Base-by-base conservation (phyloP, 2,888 invertebrate species). In the Ametastegia equiseti region DNA sequence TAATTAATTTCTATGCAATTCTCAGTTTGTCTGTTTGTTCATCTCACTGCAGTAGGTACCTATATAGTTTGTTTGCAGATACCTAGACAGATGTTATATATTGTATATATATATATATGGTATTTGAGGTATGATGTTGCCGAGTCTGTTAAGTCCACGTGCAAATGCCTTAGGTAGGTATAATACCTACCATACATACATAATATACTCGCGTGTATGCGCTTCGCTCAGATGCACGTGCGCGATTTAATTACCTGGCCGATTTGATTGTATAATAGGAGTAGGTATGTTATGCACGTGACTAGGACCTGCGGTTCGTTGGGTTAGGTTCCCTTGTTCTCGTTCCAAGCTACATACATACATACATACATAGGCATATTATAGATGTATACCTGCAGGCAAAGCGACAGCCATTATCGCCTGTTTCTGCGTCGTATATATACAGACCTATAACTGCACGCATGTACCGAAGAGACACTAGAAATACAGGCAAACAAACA, bases 211-310 rank as follows among this genome's bases (percentile, higher is more conserved):
- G n/a, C 27, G 9, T 23, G 27, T 7, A 9, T 15, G 19, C 39
- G 27, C 47, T 11, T 30, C 2, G 23, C 27, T 27, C 33, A 75
- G 54, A 75, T 75, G 54, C 75, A 75, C 75, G 75, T 54, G 54
- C 75, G 75, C 54, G 75, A 75, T 75, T 75, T 75, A 54, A 75
- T 75, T 50, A 50, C 75, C 9, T 36, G 11, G 15, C 5, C 50
- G 36, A 75, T 75, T 75, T 19, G 50, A 75, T 75, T 75, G 36
- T 54, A 19, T 19, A 36, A 50, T 54, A 23, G 54, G 3, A 54
- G 30, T 67, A 23, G 2, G 39, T 19, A 39, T 39, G 27, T 23
- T 11, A 7, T 23, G 30, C 23, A 71, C 15, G n/a, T 7, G 36
- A 11, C 63, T 33, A 63, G 15, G 69, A 69, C 69, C 7, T 5